Base-by-base conservation (phyloP, 2,797 vertebrate genomes). In the Peromyscus nudipes region DNA sequence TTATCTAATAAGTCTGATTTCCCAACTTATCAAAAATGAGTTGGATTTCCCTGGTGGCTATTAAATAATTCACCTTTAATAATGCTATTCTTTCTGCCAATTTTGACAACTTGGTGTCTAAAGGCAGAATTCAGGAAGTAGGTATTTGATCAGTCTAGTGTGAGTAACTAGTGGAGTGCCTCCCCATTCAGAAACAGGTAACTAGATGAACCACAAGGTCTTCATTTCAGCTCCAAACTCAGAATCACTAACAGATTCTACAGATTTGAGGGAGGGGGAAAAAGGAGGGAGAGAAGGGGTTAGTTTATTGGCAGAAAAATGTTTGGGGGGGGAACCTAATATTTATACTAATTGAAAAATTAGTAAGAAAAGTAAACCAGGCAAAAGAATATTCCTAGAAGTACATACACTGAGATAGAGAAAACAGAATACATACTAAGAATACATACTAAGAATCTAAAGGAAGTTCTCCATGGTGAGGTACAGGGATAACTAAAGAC, bases 31-130 rank as follows among this genome's bases (percentile, higher is more conserved):
- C 21, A 96, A 87, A 96, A 94, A n/a, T 79, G 16, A 73, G 82
- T 57, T 97, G 16, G 43, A 95, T 85, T 96, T 95, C 96, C 86
- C 89, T 87, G 34, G 57, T 46, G 46, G 11, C 49, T 69, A 21
- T 60, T 93, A 92, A 75, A 75, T 92, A 91, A 94, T 91, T 97
- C 46, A 96, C 23, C 46, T 95, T 94, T 94, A 46, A 80, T 95
- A 94, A 82, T 90, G 96, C 60, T 92, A 83, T 69, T 94, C 75
- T 64, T 34, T 95, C 43, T 75, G 82, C 52, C 52, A 96, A 92
- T 73, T 97, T 55, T 89, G 57, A 96, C 43, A 81, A 87, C 27
- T 84, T 14, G 77, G 0, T 67, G 9, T 62, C 92, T 65, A 96
- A 69, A 91, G 89, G 43, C 60, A 23, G 67, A 83, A 92, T 82